Evolutionary conservation across 1,140 invertebrate genomes (phyloP), one percentile per base, ranked within the genome.

Genomic region (Reticulitermes speratus): DNA sequence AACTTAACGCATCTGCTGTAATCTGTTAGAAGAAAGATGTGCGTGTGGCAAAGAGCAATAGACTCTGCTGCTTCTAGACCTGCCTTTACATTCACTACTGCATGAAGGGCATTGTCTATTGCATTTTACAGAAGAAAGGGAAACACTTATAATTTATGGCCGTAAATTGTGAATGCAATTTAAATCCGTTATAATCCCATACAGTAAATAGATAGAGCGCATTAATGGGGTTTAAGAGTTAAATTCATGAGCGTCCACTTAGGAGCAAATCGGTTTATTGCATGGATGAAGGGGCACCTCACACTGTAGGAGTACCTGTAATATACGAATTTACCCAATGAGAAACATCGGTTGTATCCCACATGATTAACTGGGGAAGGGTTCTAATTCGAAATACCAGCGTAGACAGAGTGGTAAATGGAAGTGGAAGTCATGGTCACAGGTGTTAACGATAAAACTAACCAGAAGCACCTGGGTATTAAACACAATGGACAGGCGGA

Each of bases 221-320:
- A 75, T 25, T 75, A 30, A 75, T 75, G 65, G 65, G 25, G 65
- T 30, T 75, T 75, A 75, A 75, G 65, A 30, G 25, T 75, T 30
- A n/a, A 75, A 75, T 75, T 75, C 65, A 75, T 75, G 65, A 75
- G 25, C 25, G 65, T 75, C 65, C 65, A 75, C n/a, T 75, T 75
- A 30, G 65, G 25, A 75, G 65, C 14, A 75, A 75, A 75, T 75
- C 65, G 65, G 65, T 75, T 75, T 75, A 75, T 75, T 75, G 65
- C 65, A 16, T 75, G 65, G 65, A 30, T 75, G 65, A 75, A 75
- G 65, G 65, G 65, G 65, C 25, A 30, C 7, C 25, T 30, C 65
- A 8, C 65, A 8, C 65, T 75, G 8, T 75, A 38, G 38, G 38
- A 38, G 38, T 38, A 75, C 65, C 59, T 65, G 59, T 19, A n/a